Percentiles rank a stretch among this genome's conserved stretches.
Conservation (phyloP, 1,140 invertebrate species). For the Ridgeia piscesae region DNA sequence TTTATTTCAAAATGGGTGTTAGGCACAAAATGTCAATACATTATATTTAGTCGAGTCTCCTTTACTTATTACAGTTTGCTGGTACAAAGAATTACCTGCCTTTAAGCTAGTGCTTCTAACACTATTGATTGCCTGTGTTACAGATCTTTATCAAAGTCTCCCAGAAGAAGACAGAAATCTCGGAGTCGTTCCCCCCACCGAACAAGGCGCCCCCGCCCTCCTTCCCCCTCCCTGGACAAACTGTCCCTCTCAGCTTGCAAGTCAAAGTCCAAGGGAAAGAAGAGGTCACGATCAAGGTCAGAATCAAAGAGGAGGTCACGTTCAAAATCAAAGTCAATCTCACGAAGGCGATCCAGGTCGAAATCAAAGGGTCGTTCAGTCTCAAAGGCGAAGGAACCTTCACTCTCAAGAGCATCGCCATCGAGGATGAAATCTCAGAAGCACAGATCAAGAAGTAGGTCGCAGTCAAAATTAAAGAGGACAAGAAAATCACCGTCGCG, state of each 20-base stretch:
- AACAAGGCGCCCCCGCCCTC: background rate
- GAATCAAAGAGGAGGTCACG: background rate
- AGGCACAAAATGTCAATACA: too few species aligned
- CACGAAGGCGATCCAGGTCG: background rate
- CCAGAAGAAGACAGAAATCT: background rate
- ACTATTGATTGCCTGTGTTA: background rate
- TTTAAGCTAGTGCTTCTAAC: too few species aligned
- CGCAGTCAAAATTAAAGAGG: background rate
- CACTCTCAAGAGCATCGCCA: background rate
- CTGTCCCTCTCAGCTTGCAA: background rate
- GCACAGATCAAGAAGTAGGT: background rate
- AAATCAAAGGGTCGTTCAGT: background rate
- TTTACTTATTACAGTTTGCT: too few species aligned
- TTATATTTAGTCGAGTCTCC: too few species aligned
- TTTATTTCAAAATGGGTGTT: too few species aligned
- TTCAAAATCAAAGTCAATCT: background rate
- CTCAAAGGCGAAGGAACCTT: background rate
- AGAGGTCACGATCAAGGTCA: conserved; percentile 8
- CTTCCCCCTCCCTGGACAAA: background rate
- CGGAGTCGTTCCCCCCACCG: background rate
- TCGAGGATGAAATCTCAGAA: background rate
- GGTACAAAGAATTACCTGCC: too few species aligned
- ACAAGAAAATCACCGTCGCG: background rate
- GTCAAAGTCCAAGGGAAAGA: background rate
- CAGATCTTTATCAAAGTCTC: background rate